Evolutionary conservation across 2,113 vertebrate species (phyloP), one percentile per base, ranked within the genome.

Genomic region (Neopipo cinnamomea): DNA sequence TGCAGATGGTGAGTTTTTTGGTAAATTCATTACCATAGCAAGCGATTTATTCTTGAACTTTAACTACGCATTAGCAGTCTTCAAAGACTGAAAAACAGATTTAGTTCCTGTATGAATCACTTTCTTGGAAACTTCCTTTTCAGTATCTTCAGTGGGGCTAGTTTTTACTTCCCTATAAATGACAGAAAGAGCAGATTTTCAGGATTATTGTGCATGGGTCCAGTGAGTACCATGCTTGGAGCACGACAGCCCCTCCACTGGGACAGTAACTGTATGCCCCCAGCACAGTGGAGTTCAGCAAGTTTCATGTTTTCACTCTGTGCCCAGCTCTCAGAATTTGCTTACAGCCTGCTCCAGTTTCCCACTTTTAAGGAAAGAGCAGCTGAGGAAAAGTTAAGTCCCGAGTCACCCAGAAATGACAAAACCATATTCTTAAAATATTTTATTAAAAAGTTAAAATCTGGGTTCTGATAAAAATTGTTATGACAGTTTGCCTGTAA

Each of bases 361-460:
- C 10, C 37, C 18, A 27, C 11, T 50, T 21, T 49, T 70, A 77
- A 52, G 39, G 37, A 80, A 73, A 49, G 7, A 71, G 50, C 52
- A 79, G 12, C 39, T 89, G 77, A 30, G 35, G 44, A 46, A 42
- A 62, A 47, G 11, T 77, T 1, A 37, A 3, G 35, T 18, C 22
- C 74, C 59, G 22, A 84, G n/a, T 47, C 13, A 74, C 27, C 14
- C 56, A 84, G 42, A 93, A 92, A 84, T 47, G 0, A 81, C 14
- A 80, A 80, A 95, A 20, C 37, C 67, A 50, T 9, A 39, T 84
- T 86, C 63, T 91, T 74, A 88, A 12, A 88, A 30, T 70, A 78
- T 84, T 97, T 97, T 97, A 96, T 68, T 96, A 91, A 71, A 96
- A 97, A 96, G 66, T 88, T 88, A 94, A 79, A 67, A 77, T 90